These are phyloP conservation scores for Protomyctophum bolini DNA, from an alignment of 2,113 vertebrate genomes.

Conservation along the genomic window DNA sequence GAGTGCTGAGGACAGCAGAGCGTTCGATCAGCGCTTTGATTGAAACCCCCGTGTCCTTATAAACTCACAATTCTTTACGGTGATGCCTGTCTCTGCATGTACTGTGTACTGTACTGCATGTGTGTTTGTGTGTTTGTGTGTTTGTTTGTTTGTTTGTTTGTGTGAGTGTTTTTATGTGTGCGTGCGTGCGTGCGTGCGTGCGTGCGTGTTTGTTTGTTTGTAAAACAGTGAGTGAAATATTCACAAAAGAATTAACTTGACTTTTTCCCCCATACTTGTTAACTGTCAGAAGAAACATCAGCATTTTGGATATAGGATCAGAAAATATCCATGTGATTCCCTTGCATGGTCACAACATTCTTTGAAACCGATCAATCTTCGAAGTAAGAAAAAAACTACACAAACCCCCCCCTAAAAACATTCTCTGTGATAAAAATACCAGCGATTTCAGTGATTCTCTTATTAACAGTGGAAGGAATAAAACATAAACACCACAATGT, in stretches of 20 bases:
- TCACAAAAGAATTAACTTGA: not conserved
- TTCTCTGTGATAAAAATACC: not conserved
- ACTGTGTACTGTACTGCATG: no score
- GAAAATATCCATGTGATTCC: constrained; percentile 28
- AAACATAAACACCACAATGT: no score
- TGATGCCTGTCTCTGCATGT: constrained; percentile 19
- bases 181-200: not conserved
- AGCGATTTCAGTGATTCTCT: constrained; percentile 26
- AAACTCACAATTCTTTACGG: constrained; percentile 59
- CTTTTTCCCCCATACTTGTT: not conserved
- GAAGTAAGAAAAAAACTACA: not conserved
- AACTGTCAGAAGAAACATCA: constrained; percentile 1
- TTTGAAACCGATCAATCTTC: not conserved
- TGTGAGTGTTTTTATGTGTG: constrained; percentile 9
- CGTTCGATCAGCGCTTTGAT: constrained; percentile 76
- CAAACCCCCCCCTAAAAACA: not conserved
- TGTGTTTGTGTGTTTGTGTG: constrained; percentile 17
- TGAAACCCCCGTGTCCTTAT: constrained; percentile 66
- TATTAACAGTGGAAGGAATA: not conserved
- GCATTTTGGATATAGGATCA: constrained; percentile 7
- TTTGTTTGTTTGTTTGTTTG: not conserved
- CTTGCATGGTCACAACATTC: constrained; percentile 20
- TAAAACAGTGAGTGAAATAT: not conserved
- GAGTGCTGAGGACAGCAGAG: constrained; percentile 75
- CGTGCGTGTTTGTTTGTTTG: not conserved